phyloP scores from a whole-genome alignment of 2,113 vertebrate genomes.

The Chitala chitala region DNA sequence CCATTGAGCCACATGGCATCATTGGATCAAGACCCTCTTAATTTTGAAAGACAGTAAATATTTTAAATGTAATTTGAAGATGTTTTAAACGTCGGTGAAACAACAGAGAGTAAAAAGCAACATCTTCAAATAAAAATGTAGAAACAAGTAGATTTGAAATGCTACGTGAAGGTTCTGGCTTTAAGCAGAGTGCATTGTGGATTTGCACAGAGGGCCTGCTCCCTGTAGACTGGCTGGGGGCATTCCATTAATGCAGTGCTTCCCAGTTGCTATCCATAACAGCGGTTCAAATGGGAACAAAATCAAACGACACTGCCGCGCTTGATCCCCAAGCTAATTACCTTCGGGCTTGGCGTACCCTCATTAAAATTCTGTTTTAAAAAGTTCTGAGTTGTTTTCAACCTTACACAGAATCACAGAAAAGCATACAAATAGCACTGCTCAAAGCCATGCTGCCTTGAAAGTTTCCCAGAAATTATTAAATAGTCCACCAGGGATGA shows the following conservation, averaged over 20 bases:
- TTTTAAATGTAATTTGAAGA: conserved; percentile 49
- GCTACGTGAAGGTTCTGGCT: conserved; percentile 42
- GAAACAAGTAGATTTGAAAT: conserved; percentile 57
- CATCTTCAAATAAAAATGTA: conserved; percentile 39
- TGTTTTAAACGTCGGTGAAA: conserved; percentile 35
- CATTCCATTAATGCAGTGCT: conserved; percentile 48
- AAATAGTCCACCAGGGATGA: conserved; percentile 36
- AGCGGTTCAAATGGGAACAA: conserved; percentile 48
- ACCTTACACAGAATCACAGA: conserved; percentile 30
- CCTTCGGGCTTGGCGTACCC: conserved; percentile 53
- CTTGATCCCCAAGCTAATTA: conserved; percentile 57
- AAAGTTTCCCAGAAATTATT: conserved; percentile 37
- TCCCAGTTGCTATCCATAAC: conserved; percentile 40
- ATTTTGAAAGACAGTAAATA: conserved; percentile 25
- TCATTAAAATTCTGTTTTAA: conserved; percentile 50
- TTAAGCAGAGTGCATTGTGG: conserved; percentile 30
- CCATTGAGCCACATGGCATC: too few relatives aligned
- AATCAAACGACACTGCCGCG: conserved; percentile 45
- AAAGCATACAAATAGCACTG: conserved; percentile 34
- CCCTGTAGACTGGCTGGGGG: conserved; percentile 44
- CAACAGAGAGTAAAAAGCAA: conserved; percentile 19
- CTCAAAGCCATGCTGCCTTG: conserved; percentile 39
- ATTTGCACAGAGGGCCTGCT: conserved; percentile 19
- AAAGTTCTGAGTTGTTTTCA: conserved; percentile 48
- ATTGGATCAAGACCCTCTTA: conserved; percentile 29